phyloP scores from a whole-genome alignment of 2,113 vertebrate genomes.

The Turdus rufiventris region DNA sequence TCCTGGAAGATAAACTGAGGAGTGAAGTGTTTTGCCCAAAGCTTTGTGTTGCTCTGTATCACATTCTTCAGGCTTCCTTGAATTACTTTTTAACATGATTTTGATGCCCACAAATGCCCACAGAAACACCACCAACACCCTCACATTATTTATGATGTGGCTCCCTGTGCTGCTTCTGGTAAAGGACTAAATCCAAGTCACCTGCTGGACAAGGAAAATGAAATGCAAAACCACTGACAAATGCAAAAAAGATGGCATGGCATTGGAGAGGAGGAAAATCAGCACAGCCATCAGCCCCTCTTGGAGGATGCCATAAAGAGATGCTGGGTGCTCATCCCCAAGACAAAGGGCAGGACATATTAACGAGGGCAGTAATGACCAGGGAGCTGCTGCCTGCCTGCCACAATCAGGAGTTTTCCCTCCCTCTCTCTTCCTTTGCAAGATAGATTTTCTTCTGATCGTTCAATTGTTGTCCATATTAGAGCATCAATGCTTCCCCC shows the following conservation, averaged over 20 bases:
- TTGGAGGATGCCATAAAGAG: background rate
- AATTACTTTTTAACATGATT: background rate
- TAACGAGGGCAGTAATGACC: background rate
- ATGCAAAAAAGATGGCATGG: accelerated
- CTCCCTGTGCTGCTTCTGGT: accelerated
- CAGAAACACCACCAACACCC: background rate
- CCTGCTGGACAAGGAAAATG: background rate
- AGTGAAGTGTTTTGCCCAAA: background rate
- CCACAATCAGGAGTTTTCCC: background rate
- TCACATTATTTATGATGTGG: background rate
- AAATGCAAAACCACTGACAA: background rate
- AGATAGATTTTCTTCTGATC: slow-evolving; percentile 40
- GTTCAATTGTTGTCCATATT: slow-evolving; percentile 12
- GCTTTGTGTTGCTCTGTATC: background rate
- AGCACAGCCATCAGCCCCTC: background rate
- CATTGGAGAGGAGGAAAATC: background rate
- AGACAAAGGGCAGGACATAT: background rate
- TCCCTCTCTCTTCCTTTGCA: background rate
- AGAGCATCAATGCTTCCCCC: background rate
- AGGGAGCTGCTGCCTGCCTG: background rate
- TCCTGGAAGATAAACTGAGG: background rate
- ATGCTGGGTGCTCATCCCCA: accelerated
- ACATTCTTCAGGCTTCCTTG: background rate
- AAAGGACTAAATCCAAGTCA: background rate
- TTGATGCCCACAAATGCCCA: accelerated